phyloP scores from a whole-genome alignment of 2,113 vertebrate species.

The Catharus bicknelli region DNA sequence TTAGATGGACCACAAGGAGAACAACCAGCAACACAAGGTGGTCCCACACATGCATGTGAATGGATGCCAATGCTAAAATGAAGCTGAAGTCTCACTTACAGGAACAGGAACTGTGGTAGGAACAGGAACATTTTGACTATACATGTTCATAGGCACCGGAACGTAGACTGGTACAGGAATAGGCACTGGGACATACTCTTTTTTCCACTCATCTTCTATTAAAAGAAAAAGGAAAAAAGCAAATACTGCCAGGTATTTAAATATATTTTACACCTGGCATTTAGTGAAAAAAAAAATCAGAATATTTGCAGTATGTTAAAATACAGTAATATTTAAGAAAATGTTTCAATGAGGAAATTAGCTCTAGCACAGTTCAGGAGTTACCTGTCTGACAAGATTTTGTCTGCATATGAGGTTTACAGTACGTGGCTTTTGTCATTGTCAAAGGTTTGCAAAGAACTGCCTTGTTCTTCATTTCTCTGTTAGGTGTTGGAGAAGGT shows the following conservation, averaged over 20 bases:
- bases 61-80: not conserved
- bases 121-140: slow-evolving; percentile 88
- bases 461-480: slow-evolving; percentile 98
- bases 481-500: slow-evolving; percentile 82
- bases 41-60: not conserved
- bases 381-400: slow-evolving; percentile 95
- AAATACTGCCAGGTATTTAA: slow-evolving; percentile 38
- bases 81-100: slow-evolving; percentile 76
- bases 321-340: not conserved
- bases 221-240: slow-evolving; percentile 52
- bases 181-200: slow-evolving; percentile 92
- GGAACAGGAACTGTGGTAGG: slow-evolving; percentile 89
- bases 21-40: not conserved
- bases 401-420: slow-evolving; percentile 98
- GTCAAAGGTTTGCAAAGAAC: slow-evolving; percentile 97
- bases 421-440: slow-evolving; percentile 97
- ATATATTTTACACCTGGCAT: not conserved
- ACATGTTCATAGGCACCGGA: slow-evolving; percentile 96
- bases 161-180: slow-evolving; percentile 95
- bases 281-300: not conserved
- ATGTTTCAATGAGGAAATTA: not conserved
- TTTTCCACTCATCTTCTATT: slow-evolving; percentile 86
- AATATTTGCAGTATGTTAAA: not conserved
- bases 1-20: not conserved
- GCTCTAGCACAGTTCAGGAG: not conserved